Base-by-base conservation (phyloP, 2,797 vertebrate species). In the Falco peregrinus region DNA sequence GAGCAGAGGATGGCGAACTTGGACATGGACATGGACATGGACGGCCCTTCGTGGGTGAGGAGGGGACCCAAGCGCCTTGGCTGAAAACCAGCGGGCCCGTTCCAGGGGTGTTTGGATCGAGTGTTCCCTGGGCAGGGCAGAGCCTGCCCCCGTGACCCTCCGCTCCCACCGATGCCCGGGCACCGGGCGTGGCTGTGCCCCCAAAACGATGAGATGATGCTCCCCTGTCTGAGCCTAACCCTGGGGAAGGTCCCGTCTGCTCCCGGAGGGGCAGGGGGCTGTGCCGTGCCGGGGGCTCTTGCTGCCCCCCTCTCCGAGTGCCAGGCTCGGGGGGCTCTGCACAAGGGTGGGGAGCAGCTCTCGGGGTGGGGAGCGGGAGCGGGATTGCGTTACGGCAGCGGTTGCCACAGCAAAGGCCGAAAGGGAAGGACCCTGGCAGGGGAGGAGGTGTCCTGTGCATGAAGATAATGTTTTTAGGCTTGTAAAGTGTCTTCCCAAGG, bases 251-350 rank as follows among this genome's bases (percentile, higher is more conserved):
- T 57, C 54, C 50, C 14, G 0, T 3, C 56, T 11, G 74, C 41
- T 73, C 31, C 50, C 0, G 3, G 15, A 48, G 33, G 54, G 17
- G 45, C 33, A 1, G 20, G 59, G 48, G 64, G 76, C 39, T 63
- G 53, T 54, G 71, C 83, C 8, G 5, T 18, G 65, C 51, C 21
- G 41, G 48, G 33, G 10, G 21, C 50, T 56, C 68, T 28, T 6
- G 1, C 0, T 43, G 67, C 13, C n/a, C 51, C 3, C 33, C 4
- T 35, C n/a, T 10, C 24, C 6, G 39, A 26, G 59, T 16, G n/a
- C 45, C 4, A 4, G 68, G 67, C n/a, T 68, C 39, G 9, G 70
- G 26, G 39, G 21, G 4, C 45, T 85, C 54, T 20, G 50, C 10
- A 1, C 12, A 8, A 3, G 19, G 6, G 53, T 53, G 63, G 37